Percentiles rank a stretch among this genome's conserved stretches.
These are phyloP conservation scores for Drosophila micromelanica DNA, from an alignment of 1,140 invertebrate species.

Conservation along the genomic window DNA sequence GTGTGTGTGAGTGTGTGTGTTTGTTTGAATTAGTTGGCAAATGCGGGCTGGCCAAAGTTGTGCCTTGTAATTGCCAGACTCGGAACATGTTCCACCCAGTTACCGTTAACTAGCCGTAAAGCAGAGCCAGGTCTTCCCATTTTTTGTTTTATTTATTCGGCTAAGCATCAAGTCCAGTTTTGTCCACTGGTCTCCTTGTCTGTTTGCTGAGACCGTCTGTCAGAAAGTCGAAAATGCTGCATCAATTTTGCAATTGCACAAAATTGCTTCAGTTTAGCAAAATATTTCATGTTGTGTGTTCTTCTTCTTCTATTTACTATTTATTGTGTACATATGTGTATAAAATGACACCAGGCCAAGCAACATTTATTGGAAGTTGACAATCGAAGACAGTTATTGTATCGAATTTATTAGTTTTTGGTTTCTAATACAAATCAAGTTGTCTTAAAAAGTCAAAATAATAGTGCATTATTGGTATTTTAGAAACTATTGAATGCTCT, in stretches of 20 bases:
- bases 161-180: conserved; percentile 16
- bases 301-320: too few relatives aligned
- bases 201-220: conserved; percentile 2
- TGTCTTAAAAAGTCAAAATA: too few relatives aligned
- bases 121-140: conserved; percentile 9
- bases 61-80: conserved; percentile 34
- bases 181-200: neutral
- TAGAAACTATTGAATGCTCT: too few relatives aligned
- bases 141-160: conserved; percentile 36
- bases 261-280: neutral
- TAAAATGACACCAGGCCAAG: too few relatives aligned
- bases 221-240: conserved; percentile 29
- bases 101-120: conserved; percentile 24
- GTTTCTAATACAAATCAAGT: too few relatives aligned
- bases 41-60: conserved; percentile 38
- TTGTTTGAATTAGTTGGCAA: conserved; percentile 32
- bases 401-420: too few relatives aligned
- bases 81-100: conserved; percentile 25
- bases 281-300: neutral
- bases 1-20: conserved; percentile 2
- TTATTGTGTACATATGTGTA: too few relatives aligned
- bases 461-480: too few relatives aligned
- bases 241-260: conserved; percentile 7
- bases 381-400: too few relatives aligned
- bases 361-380: too few relatives aligned